A percentile compares a stretch with the other conserved stretches of the same genome.
phyloP scores from a whole-genome alignment of 2,888 invertebrate genomes.

The Mellilla xanthometata region DNA sequence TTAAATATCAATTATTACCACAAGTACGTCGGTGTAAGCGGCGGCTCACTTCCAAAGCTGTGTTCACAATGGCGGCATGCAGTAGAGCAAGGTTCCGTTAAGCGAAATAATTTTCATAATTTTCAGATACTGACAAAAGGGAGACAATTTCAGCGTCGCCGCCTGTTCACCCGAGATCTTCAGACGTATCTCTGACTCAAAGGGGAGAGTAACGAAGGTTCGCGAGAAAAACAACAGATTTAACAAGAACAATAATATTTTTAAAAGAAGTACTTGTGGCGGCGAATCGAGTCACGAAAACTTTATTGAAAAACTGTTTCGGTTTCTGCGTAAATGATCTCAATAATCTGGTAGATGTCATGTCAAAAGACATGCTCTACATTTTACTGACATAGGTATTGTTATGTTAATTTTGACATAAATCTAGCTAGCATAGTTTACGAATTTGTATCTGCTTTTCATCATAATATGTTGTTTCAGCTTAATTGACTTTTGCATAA shows the following conservation, averaged over 20 bases:
- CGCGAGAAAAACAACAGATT: constrained; percentile 22
- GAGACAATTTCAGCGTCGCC: constrained; percentile 15
- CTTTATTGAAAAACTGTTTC: constrained; percentile 8
- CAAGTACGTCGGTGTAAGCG: constrained; percentile 20
- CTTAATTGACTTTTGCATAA: no score
- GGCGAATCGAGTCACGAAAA: constrained; percentile 4
- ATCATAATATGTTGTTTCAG: no score
- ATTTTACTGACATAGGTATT: no score
- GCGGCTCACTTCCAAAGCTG: constrained; percentile 6
- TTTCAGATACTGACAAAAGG: constrained; percentile 25
- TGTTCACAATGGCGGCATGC: constrained; percentile 25
- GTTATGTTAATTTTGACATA: no score
- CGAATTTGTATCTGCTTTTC: no score
- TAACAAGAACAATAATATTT: constrained; percentile 21
- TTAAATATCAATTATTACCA: background rate
- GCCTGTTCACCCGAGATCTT: constrained; percentile 11
- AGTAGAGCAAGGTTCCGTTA: constrained; percentile 26
- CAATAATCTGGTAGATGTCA: background rate
- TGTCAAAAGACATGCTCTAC: background rate
- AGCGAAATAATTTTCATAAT: constrained; percentile 36
- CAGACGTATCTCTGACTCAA: constrained; percentile 27
- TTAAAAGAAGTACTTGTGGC: constrained; percentile 19
- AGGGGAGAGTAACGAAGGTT: constrained; percentile 23
- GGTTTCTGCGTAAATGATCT: constrained; percentile 1
- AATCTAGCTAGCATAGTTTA: no score